Evolutionary conservation across 2,888 invertebrate species (phyloP), one percentile per base, ranked within the genome.

Genomic region (Brachycybe producta): DNA sequence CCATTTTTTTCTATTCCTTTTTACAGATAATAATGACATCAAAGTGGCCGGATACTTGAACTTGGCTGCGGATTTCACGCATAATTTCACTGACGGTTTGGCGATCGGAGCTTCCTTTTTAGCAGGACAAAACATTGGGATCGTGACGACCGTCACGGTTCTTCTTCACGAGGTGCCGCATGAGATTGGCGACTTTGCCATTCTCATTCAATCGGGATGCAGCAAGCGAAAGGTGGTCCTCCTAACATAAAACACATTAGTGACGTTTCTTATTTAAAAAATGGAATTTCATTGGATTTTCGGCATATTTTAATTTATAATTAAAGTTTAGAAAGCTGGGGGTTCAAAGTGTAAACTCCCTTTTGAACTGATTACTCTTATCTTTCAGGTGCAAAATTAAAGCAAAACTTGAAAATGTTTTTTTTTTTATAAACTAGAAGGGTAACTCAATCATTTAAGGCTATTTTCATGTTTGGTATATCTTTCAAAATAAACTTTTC

Each of bases 121-220:
- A 61, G 92, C 90, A 52, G 94, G 95, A 11, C 79, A 82, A 60
- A 84, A 75, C 59, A 76, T 88, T 61, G 90, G 90, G n/a, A 75
- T 84, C 49, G 75, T 95, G 13, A 98, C 98, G 15, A 97, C 97
- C 24, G 71, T 94, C 32, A 95, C 95, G 2, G 95, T 99, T 62
- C 74, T 99, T 47, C 70, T 99, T 40, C 98, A 99, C 68, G 98
- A 99, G 75, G 32, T 45, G 13, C 98, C 98, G 30, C 98, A 99
- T 73, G 98, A 98, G 72, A 95, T 98, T 64, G 98, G 98, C 34
- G 98, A 98, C 68, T 99, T 94, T 74, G 98, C 98, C 13, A 97
- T 99, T 66, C 77, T 98, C 49, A 81, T 98, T 51, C 94, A 97
- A 68, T 94, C 95, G 41, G 98, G 98, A 23, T 95, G 92, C 64